phyloP scores from a whole-genome alignment of 2,888 invertebrate species.

The Sphecodes monilicornis region DNA sequence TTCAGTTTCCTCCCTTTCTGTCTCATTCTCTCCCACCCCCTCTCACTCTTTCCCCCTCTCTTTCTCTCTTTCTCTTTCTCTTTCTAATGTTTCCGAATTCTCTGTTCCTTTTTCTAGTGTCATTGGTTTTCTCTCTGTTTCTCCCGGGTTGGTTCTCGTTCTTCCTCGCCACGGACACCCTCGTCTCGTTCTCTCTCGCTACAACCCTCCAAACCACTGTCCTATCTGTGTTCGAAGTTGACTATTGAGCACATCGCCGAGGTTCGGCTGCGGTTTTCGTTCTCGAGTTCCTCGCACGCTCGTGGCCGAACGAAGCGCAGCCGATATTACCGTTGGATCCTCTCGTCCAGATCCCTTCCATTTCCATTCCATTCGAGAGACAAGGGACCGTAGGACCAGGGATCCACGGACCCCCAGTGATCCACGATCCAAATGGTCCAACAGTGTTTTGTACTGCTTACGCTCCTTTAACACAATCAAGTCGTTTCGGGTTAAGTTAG shows the following conservation, averaged over 20 bases:
- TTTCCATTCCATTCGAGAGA: neutral
- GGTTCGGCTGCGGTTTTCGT: constrained; percentile 59
- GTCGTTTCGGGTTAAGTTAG: too few species aligned
- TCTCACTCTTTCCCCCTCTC: too few species aligned
- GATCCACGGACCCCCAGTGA: neutral
- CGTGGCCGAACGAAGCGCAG: constrained; percentile 53
- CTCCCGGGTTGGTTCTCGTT: neutral
- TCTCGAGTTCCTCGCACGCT: constrained; percentile 61
- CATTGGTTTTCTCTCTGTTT: too few species aligned
- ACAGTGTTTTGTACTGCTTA: too few species aligned
- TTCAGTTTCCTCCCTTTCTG: too few species aligned
- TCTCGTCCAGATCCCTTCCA: constrained; percentile 6
- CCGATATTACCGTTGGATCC: constrained; percentile 50
- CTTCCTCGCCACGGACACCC: neutral
- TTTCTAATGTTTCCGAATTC: too few species aligned
- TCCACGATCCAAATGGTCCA: neutral
- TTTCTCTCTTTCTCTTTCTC: too few species aligned
- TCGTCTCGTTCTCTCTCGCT: constrained; percentile 17
- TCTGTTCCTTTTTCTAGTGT: too few species aligned
- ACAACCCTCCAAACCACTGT: constrained; percentile 27
- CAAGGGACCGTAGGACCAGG: neutral
- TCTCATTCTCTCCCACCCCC: too few species aligned
- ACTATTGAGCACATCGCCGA: constrained; percentile 61
- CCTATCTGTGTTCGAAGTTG: constrained; percentile 51
- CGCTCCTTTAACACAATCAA: too few species aligned